Conservation (phyloP, 2,888 invertebrate species). For the Metalampra italica region DNA sequence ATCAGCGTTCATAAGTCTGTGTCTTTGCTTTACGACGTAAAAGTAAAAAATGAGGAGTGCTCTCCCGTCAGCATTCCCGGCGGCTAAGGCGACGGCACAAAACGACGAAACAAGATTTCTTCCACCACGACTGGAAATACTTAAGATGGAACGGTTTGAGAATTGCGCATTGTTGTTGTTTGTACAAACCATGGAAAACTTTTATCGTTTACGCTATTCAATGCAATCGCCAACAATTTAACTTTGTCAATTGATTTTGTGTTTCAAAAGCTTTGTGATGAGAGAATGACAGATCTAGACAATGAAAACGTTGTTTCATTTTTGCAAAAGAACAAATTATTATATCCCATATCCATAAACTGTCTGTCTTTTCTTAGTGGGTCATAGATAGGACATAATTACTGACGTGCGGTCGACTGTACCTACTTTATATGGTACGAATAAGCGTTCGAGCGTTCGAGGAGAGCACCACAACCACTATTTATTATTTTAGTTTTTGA, state of each 20-base stretch:
- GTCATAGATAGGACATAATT: too few relatives aligned
- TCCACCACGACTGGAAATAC: slow-evolving; percentile 38
- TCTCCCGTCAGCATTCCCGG: slow-evolving; percentile 46
- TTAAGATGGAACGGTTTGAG: slow-evolving; percentile 48
- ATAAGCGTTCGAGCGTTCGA: too few relatives aligned
- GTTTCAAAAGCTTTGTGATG: slow-evolving; percentile 13
- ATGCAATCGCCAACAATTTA: slow-evolving; percentile 15
- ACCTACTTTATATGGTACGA: too few relatives aligned
- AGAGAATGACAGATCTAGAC: slow-evolving; percentile 6
- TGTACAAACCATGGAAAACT: slow-evolving; percentile 29
- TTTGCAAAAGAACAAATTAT: background rate
- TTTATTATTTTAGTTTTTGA: too few relatives aligned
- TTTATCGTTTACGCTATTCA: slow-evolving; percentile 17
- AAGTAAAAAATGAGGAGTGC: slow-evolving; percentile 47
- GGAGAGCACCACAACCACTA: too few relatives aligned
- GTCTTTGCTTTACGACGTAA: slow-evolving; percentile 50
- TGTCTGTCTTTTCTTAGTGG: too few relatives aligned
- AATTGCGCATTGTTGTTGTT: slow-evolving; percentile 52
- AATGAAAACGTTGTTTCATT: background rate
- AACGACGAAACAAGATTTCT: slow-evolving; percentile 60
- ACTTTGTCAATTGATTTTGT: slow-evolving; percentile 13
- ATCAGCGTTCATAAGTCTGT: slow-evolving; percentile 52
- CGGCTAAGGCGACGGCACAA: slow-evolving; percentile 56
- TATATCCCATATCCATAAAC: too few relatives aligned
- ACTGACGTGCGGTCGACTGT: too few relatives aligned